These are phyloP conservation scores for Callinectes sapidus DNA, from an alignment of 2,888 invertebrate species.

Conservation along the genomic window DNA sequence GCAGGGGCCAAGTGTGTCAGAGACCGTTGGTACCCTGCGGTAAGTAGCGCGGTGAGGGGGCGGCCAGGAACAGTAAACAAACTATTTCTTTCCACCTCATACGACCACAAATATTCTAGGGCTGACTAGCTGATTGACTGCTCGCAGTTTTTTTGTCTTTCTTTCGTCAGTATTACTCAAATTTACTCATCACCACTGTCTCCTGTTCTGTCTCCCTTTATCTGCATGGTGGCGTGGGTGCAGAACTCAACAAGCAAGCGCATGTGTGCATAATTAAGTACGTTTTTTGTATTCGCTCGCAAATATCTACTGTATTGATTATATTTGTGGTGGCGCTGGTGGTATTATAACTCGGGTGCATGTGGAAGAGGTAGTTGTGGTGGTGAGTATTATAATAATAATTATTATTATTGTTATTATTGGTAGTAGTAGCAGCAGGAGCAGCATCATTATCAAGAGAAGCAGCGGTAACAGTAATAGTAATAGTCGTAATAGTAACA, in stretches of 20 bases:
- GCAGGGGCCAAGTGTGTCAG: no score
- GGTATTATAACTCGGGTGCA: neutral
- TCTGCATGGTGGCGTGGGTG: neutral
- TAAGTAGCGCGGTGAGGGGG: neutral
- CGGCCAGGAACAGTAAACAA: neutral
- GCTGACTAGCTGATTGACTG: no score
- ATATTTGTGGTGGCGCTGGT: constrained; percentile 2
- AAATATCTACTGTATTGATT: neutral
- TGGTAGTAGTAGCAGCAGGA: neutral
- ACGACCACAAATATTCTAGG: neutral
- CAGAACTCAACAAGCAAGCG: neutral
- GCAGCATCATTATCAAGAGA: neutral
- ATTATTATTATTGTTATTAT: no score
- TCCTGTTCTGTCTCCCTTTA: neutral
- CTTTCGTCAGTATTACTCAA: no score
- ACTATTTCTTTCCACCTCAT: neutral
- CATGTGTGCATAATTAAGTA: neutral
- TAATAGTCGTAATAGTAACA: neutral
- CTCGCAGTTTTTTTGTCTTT: neutral
- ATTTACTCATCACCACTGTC: neutral
- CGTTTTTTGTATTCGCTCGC: neutral
- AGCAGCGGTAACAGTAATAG: neutral
- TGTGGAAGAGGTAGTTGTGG: neutral
- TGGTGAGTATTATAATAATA: neutral
- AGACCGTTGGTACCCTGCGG: neutral